These are phyloP conservation scores for Eolophus roseicapilla DNA, from an alignment of 2,113 vertebrate species.

Conservation along the genomic window DNA sequence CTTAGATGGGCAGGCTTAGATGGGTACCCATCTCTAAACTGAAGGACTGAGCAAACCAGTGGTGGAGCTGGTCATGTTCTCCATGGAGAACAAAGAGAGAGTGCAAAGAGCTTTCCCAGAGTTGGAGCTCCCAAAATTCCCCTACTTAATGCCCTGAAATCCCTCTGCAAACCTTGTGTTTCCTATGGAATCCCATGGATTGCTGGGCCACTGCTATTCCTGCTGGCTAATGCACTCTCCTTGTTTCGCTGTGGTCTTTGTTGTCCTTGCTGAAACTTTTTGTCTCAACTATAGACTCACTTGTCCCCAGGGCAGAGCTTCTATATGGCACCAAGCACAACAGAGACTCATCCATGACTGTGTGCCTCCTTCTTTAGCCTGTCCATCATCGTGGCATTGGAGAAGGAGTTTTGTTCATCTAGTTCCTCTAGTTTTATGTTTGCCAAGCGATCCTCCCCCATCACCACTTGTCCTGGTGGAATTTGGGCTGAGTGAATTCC, in stretches of 20 bases:
- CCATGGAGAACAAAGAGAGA: neutral
- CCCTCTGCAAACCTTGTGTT: neutral
- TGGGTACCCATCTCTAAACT: neutral
- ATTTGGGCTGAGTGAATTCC: neutral
- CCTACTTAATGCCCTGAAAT: neutral
- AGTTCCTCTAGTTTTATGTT: neutral
- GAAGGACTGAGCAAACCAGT: neutral
- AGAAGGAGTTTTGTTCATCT: neutral
- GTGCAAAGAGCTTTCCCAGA: neutral
- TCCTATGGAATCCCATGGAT: neutral
- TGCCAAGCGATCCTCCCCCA: neutral
- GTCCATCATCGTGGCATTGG: neutral
- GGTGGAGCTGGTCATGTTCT: neutral
- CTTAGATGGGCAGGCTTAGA: no score
- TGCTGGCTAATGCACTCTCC: rapidly evolving
- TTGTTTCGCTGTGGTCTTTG: neutral
- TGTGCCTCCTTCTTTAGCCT: neutral
- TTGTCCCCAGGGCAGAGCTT: neutral
- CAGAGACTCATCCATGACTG: neutral
- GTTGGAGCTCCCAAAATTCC: neutral
- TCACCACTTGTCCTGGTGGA: neutral
- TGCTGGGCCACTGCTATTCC: neutral
- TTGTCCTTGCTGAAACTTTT: neutral
- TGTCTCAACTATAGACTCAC: neutral
- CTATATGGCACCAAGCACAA: no score